Evolutionary conservation across 2,113 vertebrate species (phyloP).

Genomic region (Brevimyrus niger): DNA sequence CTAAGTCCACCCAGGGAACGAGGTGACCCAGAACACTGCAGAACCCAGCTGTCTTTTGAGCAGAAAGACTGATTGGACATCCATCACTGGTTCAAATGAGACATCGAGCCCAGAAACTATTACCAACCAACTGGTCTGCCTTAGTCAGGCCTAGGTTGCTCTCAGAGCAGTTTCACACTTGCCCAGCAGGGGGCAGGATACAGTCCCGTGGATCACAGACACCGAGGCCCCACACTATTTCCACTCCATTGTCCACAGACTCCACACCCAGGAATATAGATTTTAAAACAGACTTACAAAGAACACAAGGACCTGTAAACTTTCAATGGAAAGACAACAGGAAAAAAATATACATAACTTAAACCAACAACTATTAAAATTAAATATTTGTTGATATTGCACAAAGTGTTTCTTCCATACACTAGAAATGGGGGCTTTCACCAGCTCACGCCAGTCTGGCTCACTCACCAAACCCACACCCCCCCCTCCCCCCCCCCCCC

Average conservation of each 20-base stretch:
- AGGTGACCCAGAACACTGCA: background rate
- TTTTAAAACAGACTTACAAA: constrained; percentile 51
- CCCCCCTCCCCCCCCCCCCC: no score
- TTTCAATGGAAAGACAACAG: constrained; percentile 51
- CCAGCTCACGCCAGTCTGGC: constrained; percentile 32
- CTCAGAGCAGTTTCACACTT: background rate
- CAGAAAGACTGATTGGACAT: background rate
- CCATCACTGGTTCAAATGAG: background rate
- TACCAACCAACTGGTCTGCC: background rate
- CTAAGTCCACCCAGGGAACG: background rate
- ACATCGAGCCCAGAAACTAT: background rate
- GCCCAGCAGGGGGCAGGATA: background rate
- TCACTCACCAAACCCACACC: background rate
- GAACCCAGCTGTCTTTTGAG: background rate
- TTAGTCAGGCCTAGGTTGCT: background rate
- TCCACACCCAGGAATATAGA: constrained; percentile 15
- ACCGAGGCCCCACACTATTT: background rate
- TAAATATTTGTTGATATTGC: constrained; percentile 75
- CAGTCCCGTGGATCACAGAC: background rate
- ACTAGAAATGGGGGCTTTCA: constrained; percentile 51
- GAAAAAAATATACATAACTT: constrained; percentile 55
- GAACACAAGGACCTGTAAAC: constrained; percentile 75
- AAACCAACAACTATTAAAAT: constrained; percentile 44
- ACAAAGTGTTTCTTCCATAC: constrained; percentile 66
- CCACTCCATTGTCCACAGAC: background rate